Base-by-base conservation (phyloP, 2,888 invertebrate genomes). In the Chrysolina haemoptera region DNA sequence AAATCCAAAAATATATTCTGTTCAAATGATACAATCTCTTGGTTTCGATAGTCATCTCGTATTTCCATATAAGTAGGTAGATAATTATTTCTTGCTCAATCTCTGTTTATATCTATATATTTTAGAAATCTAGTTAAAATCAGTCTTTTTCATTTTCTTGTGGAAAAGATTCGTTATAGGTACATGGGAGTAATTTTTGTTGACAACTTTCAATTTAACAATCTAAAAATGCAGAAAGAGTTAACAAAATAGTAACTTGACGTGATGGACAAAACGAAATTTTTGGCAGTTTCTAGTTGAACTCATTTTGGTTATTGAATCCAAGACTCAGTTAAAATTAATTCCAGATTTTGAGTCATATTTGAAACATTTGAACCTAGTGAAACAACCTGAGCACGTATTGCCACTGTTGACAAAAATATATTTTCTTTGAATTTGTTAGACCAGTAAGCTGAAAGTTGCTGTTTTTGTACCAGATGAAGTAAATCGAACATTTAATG, bases 81-180 rank as follows among this genome's bases (percentile, higher is more conserved):
- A 35, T 43, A 20, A 62, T 68, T 50, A 63, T 69, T 22, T 70
- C 55, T 73, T 73, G 70, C 73, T 70, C 62, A 68, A 68, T 73
- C 75, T 78, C 76, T 78, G 73, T 79, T 71, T 75, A 76, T 73
- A 74, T 70, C 74, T 73, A 76, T 71, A 73, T 50, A 63, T 79
- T 78, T 78, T 77, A 79, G 78, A 76, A 84, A 84, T 85, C 87
- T 87, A 87, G 87, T 86, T 83, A 88, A 88, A 88, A 88, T 88
- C 88, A 88, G 88, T 88, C 88, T 88, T 88, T 85, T 87, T 82
- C 73, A 84, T 84, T 86, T 85, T 83, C 84, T 81, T 78, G 78
- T 77, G 79, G 82, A 81, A 78, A 79, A 79, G 77, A 80, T 79
- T 78, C 70, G 78, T 63, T 66, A 65, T 82, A 83, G 82, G 83